These are phyloP conservation scores for Pelosia muscerda DNA, from an alignment of 2,888 invertebrate species.

Conservation along the genomic window DNA sequence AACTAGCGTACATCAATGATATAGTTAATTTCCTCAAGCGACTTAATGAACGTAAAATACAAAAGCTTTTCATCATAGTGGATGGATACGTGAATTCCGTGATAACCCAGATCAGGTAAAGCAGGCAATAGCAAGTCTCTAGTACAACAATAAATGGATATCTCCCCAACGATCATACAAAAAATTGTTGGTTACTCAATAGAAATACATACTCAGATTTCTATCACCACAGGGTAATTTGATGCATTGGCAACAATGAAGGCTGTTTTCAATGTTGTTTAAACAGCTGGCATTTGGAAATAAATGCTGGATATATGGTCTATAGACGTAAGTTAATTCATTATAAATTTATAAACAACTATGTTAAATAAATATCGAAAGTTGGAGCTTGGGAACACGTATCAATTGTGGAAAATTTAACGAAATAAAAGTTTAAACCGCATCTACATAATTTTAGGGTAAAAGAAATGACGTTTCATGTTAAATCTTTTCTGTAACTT, in stretches of 20 bases:
- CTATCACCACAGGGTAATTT: constrained; percentile 69
- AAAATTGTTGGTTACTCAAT: constrained; percentile 63
- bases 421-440: constrained; percentile 48
- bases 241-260: constrained; percentile 70
- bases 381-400: constrained; percentile 9
- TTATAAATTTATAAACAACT: background rate
- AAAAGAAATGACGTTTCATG: constrained; percentile 48
- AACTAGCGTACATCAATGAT: background rate
- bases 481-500: constrained; percentile 58
- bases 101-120: constrained; percentile 48
- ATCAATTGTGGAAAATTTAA: constrained; percentile 34
- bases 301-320: constrained; percentile 32
- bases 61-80: constrained; percentile 19
- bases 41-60: constrained; percentile 29
- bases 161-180: constrained; percentile 59
- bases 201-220: constrained; percentile 66
- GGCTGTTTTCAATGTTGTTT: constrained; percentile 69
- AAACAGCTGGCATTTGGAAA: constrained; percentile 68
- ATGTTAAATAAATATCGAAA: constrained; percentile 31
- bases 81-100: constrained; percentile 34
- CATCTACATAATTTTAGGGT: constrained; percentile 45
- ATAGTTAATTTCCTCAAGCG: constrained; percentile 15
- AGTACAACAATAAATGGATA: constrained; percentile 53
- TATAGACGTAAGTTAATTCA: background rate
- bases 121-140: constrained; percentile 49